Evolutionary conservation across 1,140 invertebrate species (phyloP).

Genomic region (Bombyx mori): ASM3026992v2 NC_085116.1:1741001-1741500

Average conservation of each 20-base stretch:
- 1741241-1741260: too few species aligned
- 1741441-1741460: too few species aligned
- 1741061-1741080: background rate
- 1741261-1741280: conserved; percentile 9
- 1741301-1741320: conserved; percentile 7
- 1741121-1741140: conserved; percentile 1
- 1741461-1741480: too few species aligned
- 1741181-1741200: background rate
- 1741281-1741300: conserved; percentile 9
- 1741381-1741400: too few species aligned
- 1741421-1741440: too few species aligned
- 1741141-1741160: conserved; percentile 3
- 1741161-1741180: background rate
- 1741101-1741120: conserved; percentile 8
- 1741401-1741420: too few species aligned
- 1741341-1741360: background rate
- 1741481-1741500: too few species aligned
- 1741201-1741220: background rate
- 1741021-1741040: too few species aligned
- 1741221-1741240: conserved; percentile 4
- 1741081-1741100: too few species aligned
- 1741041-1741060: conserved; percentile 6
- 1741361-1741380: too few species aligned
- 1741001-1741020: too few species aligned
- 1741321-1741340: conserved; percentile 13